These are phyloP conservation scores for Colletes collaris DNA, from an alignment of 2,888 invertebrate genomes.

Conservation along the genomic window DNA sequence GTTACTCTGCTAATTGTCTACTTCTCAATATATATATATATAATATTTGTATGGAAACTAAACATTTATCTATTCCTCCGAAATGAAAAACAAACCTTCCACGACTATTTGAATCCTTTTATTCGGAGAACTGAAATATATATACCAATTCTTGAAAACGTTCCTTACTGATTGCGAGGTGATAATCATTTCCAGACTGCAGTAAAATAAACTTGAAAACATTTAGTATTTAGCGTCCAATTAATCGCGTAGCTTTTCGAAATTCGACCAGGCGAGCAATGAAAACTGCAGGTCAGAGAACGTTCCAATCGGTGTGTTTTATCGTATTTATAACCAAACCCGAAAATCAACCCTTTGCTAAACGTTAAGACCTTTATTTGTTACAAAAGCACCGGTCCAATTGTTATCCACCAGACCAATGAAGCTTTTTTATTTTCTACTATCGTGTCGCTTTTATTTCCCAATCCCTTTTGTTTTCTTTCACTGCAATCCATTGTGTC, in stretches of 20 bases:
- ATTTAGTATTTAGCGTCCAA: no score
- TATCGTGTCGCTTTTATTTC: constrained; percentile 38
- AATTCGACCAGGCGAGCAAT: background rate
- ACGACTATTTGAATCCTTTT: no score
- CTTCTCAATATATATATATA: background rate
- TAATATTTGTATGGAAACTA: no score
- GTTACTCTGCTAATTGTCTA: background rate
- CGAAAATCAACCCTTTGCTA: constrained; percentile 7
- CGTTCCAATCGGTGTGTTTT: background rate
- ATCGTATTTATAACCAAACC: background rate
- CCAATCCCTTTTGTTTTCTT: constrained; percentile 35
- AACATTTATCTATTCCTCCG: no score
- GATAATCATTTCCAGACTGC: no score
- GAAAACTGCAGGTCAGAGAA: background rate
- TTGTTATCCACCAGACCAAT: constrained; percentile 43
- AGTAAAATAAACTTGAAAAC: no score
- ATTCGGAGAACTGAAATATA: no score
- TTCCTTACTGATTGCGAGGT: no score
- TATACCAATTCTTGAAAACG: no score
- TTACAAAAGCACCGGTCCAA: constrained; percentile 6
- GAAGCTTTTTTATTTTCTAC: constrained; percentile 32
- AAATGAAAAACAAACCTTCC: no score
- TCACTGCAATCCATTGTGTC: constrained; percentile 39
- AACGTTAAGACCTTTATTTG: constrained; percentile 19
- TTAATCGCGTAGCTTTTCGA: background rate